Conservation (phyloP, 1,140 invertebrate genomes). For the Nixonia krombeini region DNA sequence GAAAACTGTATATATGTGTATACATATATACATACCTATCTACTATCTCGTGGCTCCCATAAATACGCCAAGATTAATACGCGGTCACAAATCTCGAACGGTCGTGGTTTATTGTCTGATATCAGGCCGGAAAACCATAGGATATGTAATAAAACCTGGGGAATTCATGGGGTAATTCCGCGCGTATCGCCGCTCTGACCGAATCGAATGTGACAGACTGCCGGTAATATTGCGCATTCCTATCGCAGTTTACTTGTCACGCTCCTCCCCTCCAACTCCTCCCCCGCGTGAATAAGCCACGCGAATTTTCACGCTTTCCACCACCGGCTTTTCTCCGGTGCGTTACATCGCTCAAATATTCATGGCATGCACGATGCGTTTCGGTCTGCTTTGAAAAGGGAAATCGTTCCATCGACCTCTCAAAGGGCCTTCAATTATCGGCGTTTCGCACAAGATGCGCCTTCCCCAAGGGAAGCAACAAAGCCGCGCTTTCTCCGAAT, state of each 20-base stretch:
- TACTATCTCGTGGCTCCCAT: slow-evolving; percentile 35
- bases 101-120: slow-evolving; percentile 53
- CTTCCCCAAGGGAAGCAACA: slow-evolving; percentile 16
- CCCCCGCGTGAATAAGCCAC: slow-evolving; percentile 23
- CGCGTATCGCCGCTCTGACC: slow-evolving; percentile 43
- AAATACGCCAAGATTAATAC: slow-evolving; percentile 67
- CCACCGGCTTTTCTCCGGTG: too few relatives aligned
- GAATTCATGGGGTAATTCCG: slow-evolving; percentile 47
- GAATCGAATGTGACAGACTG: slow-evolving; percentile 57
- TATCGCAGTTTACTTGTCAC: slow-evolving; percentile 40
- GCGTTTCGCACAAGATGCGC: too few relatives aligned
- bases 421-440: too few relatives aligned
- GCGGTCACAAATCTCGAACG: slow-evolving; percentile 60
- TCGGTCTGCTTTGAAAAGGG: too few relatives aligned
- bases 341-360: too few relatives aligned
- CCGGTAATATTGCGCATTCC: slow-evolving; percentile 55
- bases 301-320: slow-evolving; percentile 48
- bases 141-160: slow-evolving; percentile 48
- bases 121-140: slow-evolving; percentile 35
- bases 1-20: too few relatives aligned
- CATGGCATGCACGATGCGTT: too few relatives aligned
- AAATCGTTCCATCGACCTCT: too few relatives aligned
- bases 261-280: too few relatives aligned
- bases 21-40: too few relatives aligned
- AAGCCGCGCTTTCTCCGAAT: slow-evolving; percentile 36